These are phyloP conservation scores for Sebastes iracundus DNA, from an alignment of 2,797 vertebrate genomes.

Conservation along the genomic window DNA sequence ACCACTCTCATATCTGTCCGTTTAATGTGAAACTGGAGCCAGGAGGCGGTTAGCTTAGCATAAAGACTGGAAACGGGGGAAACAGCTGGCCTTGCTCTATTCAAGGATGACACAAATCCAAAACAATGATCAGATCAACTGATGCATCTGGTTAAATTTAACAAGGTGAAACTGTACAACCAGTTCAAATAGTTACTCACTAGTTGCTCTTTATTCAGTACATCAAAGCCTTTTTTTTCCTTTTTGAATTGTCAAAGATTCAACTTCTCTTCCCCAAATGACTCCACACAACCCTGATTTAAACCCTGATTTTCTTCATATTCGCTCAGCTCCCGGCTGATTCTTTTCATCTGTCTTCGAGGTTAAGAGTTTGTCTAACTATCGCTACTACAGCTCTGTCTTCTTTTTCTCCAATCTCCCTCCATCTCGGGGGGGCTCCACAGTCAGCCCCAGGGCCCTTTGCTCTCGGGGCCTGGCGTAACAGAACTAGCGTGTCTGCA, in stretches of 20 bases:
- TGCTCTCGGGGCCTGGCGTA: constrained; percentile 37
- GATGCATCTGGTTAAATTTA: constrained; percentile 8
- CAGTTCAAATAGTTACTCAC: constrained; percentile 9
- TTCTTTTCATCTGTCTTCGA: constrained; percentile 56
- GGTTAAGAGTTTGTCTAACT: constrained; percentile 53
- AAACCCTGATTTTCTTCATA: constrained; percentile 32
- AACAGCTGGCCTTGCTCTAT: neutral
- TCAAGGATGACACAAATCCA: neutral
- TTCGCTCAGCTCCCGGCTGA: constrained; percentile 34
- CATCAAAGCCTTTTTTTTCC: constrained; percentile 33
- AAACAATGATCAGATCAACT: constrained; percentile 13
- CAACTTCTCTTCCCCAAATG: constrained; percentile 31
- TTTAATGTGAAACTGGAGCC: no score
- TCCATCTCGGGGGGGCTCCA: constrained; percentile 26
- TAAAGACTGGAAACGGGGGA: neutral
- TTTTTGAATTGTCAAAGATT: constrained; percentile 42
- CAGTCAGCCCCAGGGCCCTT: constrained; percentile 44
- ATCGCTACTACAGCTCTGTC: neutral
- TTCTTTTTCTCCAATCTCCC: constrained; percentile 14
- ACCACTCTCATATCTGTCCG: no score
- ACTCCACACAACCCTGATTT: constrained; percentile 25
- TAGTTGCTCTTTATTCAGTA: constrained; percentile 10
- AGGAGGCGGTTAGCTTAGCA: no score
- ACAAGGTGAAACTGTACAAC: constrained; percentile 1
- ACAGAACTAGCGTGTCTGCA: constrained; percentile 43